Evolutionary conservation across 2,113 vertebrate genomes (phyloP).

Genomic region (Clinocottus analis): DNA sequence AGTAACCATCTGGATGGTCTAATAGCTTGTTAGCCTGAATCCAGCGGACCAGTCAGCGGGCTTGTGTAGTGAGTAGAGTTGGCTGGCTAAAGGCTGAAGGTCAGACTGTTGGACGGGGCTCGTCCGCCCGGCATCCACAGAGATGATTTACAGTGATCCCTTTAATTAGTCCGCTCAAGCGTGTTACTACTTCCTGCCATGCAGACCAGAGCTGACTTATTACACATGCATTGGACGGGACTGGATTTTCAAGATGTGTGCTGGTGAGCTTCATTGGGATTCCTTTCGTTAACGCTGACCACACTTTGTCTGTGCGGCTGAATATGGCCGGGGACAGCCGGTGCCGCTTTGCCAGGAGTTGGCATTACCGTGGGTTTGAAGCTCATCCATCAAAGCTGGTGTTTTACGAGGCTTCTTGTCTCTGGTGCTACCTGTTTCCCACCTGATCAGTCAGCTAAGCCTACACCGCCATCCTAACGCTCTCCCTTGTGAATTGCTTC

Average conservation of each 20-base stretch:
- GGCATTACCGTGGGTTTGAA: conserved; percentile 48
- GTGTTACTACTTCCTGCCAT: conserved; percentile 63
- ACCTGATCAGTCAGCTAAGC: conserved; percentile 30
- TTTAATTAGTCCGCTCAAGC: conserved; percentile 75
- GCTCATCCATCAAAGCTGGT: conserved; percentile 55
- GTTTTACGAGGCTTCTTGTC: conserved; percentile 21
- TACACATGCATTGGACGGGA: conserved; percentile 50
- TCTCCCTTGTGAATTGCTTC: conserved; percentile 42
- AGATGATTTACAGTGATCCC: conserved; percentile 72
- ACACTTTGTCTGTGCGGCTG: conserved; percentile 19
- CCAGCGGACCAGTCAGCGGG: conserved; percentile 43
- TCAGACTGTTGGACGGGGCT: conserved; percentile 51
- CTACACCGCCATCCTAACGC: conserved; percentile 2
- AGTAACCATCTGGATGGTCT: conserved; percentile 64
- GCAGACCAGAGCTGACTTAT: conserved; percentile 48
- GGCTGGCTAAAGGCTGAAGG: conserved; percentile 68
- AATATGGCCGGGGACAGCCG: conserved; percentile 19
- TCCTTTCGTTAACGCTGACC: conserved; percentile 17
- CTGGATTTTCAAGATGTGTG: conserved; percentile 44
- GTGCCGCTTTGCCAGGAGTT: conserved; percentile 12
- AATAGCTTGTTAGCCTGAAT: conserved; percentile 68
- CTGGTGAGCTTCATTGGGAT: not conserved
- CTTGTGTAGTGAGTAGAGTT: conserved; percentile 39
- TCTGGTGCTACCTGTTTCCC: conserved; percentile 40
- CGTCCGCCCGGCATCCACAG: conserved; percentile 44